A percentile compares a stretch with the other conserved stretches of the same genome.
Evolutionary conservation across 2,888 invertebrate species (phyloP).

Genomic region (Monochamus alternatus): DNA sequence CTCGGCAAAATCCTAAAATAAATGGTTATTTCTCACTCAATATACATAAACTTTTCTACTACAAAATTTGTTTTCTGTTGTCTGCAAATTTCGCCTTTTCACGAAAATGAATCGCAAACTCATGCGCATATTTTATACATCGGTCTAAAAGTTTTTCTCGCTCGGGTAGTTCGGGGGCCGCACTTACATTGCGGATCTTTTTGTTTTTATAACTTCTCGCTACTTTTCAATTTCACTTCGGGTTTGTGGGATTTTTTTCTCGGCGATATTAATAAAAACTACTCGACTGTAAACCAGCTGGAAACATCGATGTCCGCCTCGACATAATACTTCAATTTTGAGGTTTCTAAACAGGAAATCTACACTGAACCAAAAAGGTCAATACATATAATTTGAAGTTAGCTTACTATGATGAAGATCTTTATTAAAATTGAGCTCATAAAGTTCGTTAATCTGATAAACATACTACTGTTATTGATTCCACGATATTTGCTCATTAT

Average conservation of each 20-base stretch:
- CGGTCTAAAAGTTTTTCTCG: constrained; percentile 52
- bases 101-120: constrained; percentile 43
- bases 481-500: too few species aligned
- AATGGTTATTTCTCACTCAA: constrained; percentile 16
- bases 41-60: constrained; percentile 19
- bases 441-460: too few species aligned
- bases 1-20: constrained; percentile 2
- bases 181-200: constrained; percentile 49
- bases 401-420: too few species aligned
- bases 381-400: too few species aligned
- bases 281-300: constrained; percentile 17
- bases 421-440: too few species aligned
- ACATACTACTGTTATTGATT: too few species aligned
- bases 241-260: constrained; percentile 41
- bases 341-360: not conserved
- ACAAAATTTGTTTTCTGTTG: constrained; percentile 32
- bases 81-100: constrained; percentile 27
- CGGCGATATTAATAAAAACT: constrained; percentile 26
- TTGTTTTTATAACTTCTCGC: constrained; percentile 47
- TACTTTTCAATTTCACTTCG: constrained; percentile 50
- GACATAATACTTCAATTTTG: not conserved
- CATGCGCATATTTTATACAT: constrained; percentile 55
- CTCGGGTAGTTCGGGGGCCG: constrained; percentile 47
- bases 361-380: too few species aligned
- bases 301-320: constrained; percentile 11